Evolutionary conservation across 2,797 vertebrate genomes (phyloP).

Genomic region (Fundulus diaphanus): DNA sequence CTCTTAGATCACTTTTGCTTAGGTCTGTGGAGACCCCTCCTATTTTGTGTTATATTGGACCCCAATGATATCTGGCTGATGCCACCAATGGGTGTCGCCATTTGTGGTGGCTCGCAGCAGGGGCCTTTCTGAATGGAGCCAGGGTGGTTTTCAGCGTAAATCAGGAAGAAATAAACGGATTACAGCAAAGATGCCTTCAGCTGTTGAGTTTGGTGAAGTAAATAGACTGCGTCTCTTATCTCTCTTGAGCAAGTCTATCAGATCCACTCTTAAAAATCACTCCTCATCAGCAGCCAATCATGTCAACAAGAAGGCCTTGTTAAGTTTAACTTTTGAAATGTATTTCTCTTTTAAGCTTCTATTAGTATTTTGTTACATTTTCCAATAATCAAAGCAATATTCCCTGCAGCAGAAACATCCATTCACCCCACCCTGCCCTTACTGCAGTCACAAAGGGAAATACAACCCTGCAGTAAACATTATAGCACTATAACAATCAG

Average conservation of each 20-base stretch:
- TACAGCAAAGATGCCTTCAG: background rate
- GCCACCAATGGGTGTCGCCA: background rate
- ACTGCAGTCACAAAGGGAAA: background rate
- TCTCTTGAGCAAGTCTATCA: background rate
- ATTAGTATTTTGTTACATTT: background rate
- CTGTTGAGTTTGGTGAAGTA: background rate
- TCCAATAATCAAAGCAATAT: constrained; percentile 1
- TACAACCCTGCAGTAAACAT: background rate
- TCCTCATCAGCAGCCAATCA: background rate
- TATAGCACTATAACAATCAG: background rate
- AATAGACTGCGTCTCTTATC: background rate
- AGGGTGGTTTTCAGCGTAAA: background rate
- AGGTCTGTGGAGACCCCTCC: background rate
- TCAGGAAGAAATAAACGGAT: background rate
- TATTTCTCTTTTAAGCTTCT: background rate
- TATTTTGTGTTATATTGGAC: background rate
- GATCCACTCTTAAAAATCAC: background rate
- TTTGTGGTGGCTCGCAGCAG: background rate
- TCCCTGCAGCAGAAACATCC: background rate
- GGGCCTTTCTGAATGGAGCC: background rate
- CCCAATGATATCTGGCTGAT: background rate
- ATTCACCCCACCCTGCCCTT: background rate
- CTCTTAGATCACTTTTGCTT: constrained; percentile 16
- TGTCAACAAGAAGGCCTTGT: background rate
- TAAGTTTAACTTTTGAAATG: background rate